phyloP scores from a whole-genome alignment of 2,797 vertebrate species.

The Acanthurus tractus region DNA sequence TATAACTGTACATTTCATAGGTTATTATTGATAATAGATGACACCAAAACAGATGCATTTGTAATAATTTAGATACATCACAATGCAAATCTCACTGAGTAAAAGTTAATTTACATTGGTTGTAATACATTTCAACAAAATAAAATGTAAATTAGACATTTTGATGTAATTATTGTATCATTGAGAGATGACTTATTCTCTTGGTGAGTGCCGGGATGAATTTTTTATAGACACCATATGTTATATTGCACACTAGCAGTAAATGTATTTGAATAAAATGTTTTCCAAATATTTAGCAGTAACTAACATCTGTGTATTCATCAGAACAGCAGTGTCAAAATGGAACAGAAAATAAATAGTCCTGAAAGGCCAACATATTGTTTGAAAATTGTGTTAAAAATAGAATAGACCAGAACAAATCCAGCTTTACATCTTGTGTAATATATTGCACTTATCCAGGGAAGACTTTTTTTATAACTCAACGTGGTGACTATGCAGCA shows the following conservation, averaged over 20 bases:
- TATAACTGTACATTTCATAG: no score
- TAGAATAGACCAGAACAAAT: constrained; percentile 9
- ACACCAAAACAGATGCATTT: neutral
- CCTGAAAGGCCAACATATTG: neutral
- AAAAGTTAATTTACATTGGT: neutral
- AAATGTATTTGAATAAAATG: constrained; percentile 28
- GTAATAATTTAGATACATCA: neutral
- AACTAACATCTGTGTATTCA: constrained; percentile 31
- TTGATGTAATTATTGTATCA: neutral
- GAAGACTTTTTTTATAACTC: neutral
- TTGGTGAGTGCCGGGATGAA: neutral
- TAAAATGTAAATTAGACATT: neutral
- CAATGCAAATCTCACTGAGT: neutral
- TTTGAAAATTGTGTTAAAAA: constrained; percentile 24
- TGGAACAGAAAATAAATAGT: neutral
- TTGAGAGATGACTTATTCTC: neutral
- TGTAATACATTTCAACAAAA: neutral
- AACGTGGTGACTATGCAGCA: neutral
- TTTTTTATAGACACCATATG: neutral
- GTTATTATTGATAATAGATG: no score
- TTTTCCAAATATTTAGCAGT: constrained; percentile 15
- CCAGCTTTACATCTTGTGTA: neutral
- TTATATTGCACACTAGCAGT: constrained; percentile 20
- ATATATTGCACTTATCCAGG: neutral
- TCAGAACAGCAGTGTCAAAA: neutral